These are phyloP conservation scores for Lathronympha strigana DNA, from an alignment of 2,888 invertebrate species.

Conservation along the genomic window DNA sequence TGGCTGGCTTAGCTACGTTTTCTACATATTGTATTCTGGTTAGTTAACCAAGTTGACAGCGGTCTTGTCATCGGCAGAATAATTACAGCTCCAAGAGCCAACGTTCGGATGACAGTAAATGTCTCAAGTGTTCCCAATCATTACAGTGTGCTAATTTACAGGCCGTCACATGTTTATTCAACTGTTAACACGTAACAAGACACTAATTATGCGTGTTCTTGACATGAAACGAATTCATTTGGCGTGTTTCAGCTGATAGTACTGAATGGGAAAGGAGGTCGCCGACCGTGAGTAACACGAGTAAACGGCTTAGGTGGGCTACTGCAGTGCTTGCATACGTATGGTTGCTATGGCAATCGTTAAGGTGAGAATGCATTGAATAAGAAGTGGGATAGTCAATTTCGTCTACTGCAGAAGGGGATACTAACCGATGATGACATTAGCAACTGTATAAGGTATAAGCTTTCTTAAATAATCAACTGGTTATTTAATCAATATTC, in stretches of 20 bases:
- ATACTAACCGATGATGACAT: background rate
- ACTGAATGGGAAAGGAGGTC: constrained; percentile 40
- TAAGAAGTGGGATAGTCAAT: background rate
- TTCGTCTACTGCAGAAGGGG: background rate
- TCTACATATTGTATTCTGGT: background rate
- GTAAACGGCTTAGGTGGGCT: constrained; percentile 39
- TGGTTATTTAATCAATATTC: no score
- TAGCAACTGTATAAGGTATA: no score
- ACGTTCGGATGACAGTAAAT: background rate
- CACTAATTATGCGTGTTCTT: constrained; percentile 26
- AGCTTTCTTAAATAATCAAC: no score
- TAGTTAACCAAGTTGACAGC: background rate
- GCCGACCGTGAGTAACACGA: constrained; percentile 32
- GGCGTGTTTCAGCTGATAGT: constrained; percentile 33
- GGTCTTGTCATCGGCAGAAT: background rate
- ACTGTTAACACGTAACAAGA: constrained; percentile 30
- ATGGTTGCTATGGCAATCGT: constrained; percentile 49
- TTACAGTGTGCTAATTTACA: constrained; percentile 1
- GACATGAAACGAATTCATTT: constrained; percentile 25
- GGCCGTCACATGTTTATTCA: constrained; percentile 20
- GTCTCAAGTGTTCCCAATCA: constrained; percentile 4
- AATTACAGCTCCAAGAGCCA: background rate
- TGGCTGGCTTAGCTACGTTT: background rate
- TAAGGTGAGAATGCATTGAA: constrained; percentile 26
- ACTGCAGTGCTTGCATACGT: constrained; percentile 53